Conservation (phyloP, 2,113 vertebrate genomes). For the Piprites chloris region DNA sequence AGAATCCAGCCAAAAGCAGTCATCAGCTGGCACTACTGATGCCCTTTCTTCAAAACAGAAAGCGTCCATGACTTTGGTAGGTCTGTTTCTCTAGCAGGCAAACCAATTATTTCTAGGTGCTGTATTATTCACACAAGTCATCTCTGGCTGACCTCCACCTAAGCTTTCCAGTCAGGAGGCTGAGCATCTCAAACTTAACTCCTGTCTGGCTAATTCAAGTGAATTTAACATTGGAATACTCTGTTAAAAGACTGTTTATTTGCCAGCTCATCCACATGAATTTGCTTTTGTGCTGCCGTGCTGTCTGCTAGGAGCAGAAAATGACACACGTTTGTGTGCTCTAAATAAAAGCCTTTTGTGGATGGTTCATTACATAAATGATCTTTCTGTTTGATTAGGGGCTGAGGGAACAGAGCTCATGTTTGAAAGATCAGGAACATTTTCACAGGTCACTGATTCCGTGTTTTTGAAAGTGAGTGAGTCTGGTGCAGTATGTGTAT, state of each 20-base stretch:
- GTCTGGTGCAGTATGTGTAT: background rate
- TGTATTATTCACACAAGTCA: background rate
- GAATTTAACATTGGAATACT: background rate
- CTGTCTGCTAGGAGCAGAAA: background rate
- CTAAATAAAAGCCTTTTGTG: constrained; percentile 2
- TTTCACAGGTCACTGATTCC: background rate
- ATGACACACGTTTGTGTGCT: background rate
- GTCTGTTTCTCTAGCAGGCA: background rate
- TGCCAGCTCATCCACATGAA: background rate
- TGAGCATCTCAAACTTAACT: background rate
- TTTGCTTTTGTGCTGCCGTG: background rate
- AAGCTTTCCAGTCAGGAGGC: background rate
- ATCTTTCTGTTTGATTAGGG: background rate
- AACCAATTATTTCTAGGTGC: background rate
- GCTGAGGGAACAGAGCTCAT: background rate
- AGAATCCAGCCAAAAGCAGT: background rate
- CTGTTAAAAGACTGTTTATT: background rate
- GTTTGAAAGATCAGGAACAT: background rate
- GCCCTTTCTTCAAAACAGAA: background rate
- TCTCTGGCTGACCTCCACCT: background rate
- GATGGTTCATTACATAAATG: background rate
- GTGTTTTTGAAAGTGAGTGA: background rate
- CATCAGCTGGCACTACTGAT: background rate
- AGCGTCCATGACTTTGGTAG: background rate
- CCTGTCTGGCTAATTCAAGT: background rate